A percentile compares a stretch with the other conserved stretches of the same genome.
Conservation (phyloP, 2,797 vertebrate genomes). For the Onychomys leucogaster region DNA sequence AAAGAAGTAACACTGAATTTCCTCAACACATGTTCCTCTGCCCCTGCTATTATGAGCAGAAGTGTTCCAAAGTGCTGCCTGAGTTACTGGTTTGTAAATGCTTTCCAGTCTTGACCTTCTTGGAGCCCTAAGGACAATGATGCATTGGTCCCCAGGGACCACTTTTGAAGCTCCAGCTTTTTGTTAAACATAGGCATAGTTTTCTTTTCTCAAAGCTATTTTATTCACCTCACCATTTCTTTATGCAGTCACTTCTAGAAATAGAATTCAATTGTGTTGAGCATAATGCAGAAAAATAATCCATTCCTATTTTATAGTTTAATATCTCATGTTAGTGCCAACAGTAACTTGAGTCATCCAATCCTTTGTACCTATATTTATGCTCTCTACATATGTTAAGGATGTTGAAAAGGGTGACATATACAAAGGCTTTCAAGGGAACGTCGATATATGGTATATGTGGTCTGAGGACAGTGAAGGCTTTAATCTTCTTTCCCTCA, state of each 20-base stretch:
- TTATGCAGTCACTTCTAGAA: slow-evolving; percentile 48
- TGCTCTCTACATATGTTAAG: slow-evolving; percentile 12
- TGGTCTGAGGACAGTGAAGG: neutral
- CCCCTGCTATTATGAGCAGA: slow-evolving; percentile 78
- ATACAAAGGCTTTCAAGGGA: slow-evolving; percentile 33
- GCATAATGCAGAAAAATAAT: slow-evolving; percentile 30
- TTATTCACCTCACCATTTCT: slow-evolving; percentile 71
- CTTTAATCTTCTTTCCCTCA: slow-evolving; percentile 40
- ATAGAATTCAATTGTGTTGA: slow-evolving; percentile 59
- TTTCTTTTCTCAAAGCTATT: slow-evolving; percentile 73
- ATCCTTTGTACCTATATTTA: neutral
- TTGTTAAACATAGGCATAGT: slow-evolving; percentile 56
- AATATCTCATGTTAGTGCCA: slow-evolving; percentile 33
- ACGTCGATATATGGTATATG: neutral
- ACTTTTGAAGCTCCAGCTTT: slow-evolving; percentile 61
- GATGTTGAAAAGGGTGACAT: neutral
- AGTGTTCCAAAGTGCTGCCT: slow-evolving; percentile 82
- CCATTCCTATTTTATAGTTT: slow-evolving; percentile 68
- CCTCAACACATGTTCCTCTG: slow-evolving; percentile 77
- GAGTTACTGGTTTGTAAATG: slow-evolving; percentile 73
- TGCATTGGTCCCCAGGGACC: slow-evolving; percentile 63
- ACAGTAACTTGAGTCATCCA: slow-evolving; percentile 56
- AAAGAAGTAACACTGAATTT: slow-evolving; percentile 81
- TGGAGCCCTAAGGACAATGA: slow-evolving; percentile 73
- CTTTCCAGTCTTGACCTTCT: slow-evolving; percentile 70